Base-by-base conservation (phyloP, 2,113 vertebrate species). In the Sylvietta virens region DNA sequence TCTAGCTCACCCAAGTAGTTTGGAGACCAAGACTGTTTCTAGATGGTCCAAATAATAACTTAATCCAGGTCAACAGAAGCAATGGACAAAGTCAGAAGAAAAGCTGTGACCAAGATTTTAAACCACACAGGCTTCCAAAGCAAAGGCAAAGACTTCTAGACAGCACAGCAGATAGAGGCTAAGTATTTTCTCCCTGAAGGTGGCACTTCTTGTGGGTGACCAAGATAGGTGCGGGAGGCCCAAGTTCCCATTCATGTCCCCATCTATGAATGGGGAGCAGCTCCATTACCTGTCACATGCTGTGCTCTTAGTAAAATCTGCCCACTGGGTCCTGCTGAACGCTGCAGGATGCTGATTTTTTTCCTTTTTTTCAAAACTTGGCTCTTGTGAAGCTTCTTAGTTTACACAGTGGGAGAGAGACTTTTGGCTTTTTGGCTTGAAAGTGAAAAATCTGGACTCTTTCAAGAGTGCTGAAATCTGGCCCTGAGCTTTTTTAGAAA, bases 251-350 rank as follows among this genome's bases (percentile, higher is more conserved):
- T 20, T 72, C 1, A 1, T 10, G 20, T 60, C 28, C 5, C 2
- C n/a, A 21, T 13, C 10, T 9, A 0, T 33, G 19, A 28, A 50
- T 8, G 0, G 0, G 13, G 19, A 79, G 21, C 15, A 54, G 21
- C 26, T 85, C 48, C 13, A 18, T 42, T 16, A 22, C 22, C 33
- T 1, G 0, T 22, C 30, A 47, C 11, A 9, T 5, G 14, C 18
- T 19, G 18, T 37, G 20, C 5, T 66, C 31, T 60, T 31, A 31
- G 15, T 35, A 67, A 81, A 67, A 89, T 71, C 76, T 31, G 3
- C 23, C 56, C 78, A 57, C 30, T 17, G 10, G 23, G 6, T 70
- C 66, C 57, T 60, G 28, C 23, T 72, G 69, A 79, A 58, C 28
- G 57, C 28, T 50, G n/a, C 48, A 88, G 54, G 53, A 76, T 33